phyloP scores from a whole-genome alignment of 2,888 invertebrate species.

The Ptilodon capucinus region DNA sequence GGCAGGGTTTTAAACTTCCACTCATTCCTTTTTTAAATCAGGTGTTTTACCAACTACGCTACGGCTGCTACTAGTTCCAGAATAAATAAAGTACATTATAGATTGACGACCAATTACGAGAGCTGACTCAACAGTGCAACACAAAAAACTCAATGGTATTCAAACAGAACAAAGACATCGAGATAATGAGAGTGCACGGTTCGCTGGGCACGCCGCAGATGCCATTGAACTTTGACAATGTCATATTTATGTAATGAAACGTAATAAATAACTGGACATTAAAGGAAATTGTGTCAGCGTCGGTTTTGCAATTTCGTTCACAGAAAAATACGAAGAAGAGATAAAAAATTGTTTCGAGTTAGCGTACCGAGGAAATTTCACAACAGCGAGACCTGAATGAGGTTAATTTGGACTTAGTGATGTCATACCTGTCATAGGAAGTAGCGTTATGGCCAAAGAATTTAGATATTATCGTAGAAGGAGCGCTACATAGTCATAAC shows the following conservation, averaged over 20 bases:
- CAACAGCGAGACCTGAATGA: constrained; percentile 8
- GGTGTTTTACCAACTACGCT: no score
- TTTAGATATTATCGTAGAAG: no score
- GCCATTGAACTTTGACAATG: constrained; percentile 42
- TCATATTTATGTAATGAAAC: constrained; percentile 37
- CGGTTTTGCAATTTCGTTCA: constrained; percentile 28
- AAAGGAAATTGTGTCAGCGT: constrained; percentile 29
- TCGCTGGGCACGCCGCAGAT: constrained; percentile 17
- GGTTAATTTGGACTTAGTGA: neutral
- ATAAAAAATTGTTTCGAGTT: constrained; percentile 3
- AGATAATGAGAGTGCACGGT: constrained; percentile 23
- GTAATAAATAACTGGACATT: constrained; percentile 31
- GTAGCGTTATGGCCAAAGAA: no score
- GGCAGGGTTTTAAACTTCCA: no score
- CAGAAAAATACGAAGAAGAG: constrained; percentile 16
- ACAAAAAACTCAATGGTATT: constrained; percentile 11
- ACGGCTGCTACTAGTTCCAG: no score
- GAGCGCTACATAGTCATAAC: no score
- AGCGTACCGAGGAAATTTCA: constrained; percentile 18
- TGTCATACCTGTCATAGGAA: no score
- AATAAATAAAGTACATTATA: constrained; percentile 1
- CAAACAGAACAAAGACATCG: constrained; percentile 8
- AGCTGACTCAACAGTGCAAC: neutral
- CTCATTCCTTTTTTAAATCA: no score
- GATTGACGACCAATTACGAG: constrained; percentile 5